A percentile compares a stretch with the other conserved stretches of the same genome.
Evolutionary conservation across 2,797 vertebrate genomes (phyloP).

Genomic region (Microctenopoma steveboyesi): DNA sequence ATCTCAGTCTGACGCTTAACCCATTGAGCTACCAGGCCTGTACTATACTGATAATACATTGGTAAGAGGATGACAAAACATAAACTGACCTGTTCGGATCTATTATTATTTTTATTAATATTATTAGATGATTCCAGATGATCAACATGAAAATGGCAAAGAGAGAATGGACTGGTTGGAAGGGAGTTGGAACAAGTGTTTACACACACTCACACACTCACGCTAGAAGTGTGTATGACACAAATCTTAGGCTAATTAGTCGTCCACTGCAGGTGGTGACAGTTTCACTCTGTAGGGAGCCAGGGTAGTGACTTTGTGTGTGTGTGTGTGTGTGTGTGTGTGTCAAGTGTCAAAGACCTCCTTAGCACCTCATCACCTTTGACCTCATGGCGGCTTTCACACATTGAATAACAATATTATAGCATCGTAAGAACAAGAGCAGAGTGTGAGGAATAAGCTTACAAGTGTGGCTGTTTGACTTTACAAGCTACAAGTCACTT

Average conservation of each 20-base stretch:
- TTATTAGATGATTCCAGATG: neutral
- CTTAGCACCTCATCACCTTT: slow-evolving; percentile 77
- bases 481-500: slow-evolving; percentile 7
- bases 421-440: slow-evolving; percentile 17
- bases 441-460: slow-evolving; percentile 6
- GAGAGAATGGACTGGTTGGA: slow-evolving; percentile 35
- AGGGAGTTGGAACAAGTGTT: slow-evolving; percentile 3
- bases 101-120: neutral
- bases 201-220: slow-evolving; percentile 14
- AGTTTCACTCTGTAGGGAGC: slow-evolving; percentile 72
- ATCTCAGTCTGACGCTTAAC: too few species aligned
- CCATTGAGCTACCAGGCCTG: too few species aligned
- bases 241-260: slow-evolving; percentile 79
- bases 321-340: slow-evolving; percentile 50
- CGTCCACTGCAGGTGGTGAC: slow-evolving; percentile 77
- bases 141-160: slow-evolving; percentile 55
- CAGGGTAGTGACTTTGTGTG: slow-evolving; percentile 24
- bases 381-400: slow-evolving; percentile 57
- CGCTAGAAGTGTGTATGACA: slow-evolving; percentile 54
- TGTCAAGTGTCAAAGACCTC: slow-evolving; percentile 78
- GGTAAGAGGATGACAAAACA: neutral
- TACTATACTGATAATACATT: neutral
- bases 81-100: slow-evolving; percentile 61
- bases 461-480: slow-evolving; percentile 2
- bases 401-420: slow-evolving; percentile 61